phyloP scores from a whole-genome alignment of 2,888 invertebrate species.

The Helleia helle region DNA sequence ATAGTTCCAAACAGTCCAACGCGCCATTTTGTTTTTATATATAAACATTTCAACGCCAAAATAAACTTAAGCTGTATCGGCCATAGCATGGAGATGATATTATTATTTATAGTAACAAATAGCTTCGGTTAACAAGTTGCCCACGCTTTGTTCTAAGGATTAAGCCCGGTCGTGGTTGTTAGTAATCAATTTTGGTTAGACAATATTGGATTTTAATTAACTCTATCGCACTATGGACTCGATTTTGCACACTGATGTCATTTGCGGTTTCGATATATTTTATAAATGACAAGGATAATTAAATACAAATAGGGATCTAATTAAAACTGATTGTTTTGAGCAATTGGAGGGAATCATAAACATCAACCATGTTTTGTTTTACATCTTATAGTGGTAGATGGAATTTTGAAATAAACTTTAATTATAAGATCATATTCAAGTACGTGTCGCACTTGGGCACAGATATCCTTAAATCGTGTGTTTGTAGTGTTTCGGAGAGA shows the following conservation, averaged over 20 bases:
- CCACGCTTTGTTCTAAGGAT: conserved; percentile 30
- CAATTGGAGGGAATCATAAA: background rate
- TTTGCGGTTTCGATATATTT: conserved; percentile 8
- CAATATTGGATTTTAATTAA: conserved; percentile 74
- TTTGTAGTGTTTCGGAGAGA: no score
- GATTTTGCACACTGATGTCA: conserved; percentile 15
- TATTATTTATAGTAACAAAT: conserved; percentile 22
- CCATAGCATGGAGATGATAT: conserved; percentile 10
- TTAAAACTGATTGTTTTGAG: conserved; percentile 5
- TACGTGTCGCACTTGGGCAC: no score
- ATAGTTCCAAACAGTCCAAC: background rate
- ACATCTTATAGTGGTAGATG: no score
- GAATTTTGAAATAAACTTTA: no score
- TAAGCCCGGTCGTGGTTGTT: conserved; percentile 39
- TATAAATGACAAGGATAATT: conserved; percentile 9
- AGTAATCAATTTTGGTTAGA: conserved; percentile 70
- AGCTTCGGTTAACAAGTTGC: conserved; percentile 26
- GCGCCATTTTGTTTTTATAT: background rate
- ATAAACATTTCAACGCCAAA: conserved; percentile 4
- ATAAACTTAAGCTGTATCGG: background rate
- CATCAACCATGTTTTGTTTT: no score
- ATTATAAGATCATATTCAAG: no score
- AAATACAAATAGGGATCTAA: conserved; percentile 11
- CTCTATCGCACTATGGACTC: conserved; percentile 47
- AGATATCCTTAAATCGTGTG: no score